Evolutionary conservation across 2,888 invertebrate genomes (phyloP).

Genomic region (Harpalus rufipes): DNA sequence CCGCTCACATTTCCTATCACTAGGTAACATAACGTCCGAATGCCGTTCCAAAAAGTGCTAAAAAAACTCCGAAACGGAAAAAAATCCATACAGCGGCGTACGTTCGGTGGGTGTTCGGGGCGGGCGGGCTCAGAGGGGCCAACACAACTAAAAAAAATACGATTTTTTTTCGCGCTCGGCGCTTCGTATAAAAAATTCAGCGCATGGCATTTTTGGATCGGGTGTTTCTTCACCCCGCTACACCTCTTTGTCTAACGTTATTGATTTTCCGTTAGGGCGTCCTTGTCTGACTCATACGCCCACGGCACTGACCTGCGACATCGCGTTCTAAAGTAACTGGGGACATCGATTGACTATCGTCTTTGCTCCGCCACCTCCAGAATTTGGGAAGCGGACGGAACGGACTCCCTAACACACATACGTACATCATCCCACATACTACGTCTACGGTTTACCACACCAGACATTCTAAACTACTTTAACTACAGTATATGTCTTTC

Average conservation of each 20-base stretch:
- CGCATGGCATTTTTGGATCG: slow-evolving; percentile 67
- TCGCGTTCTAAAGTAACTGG: slow-evolving; percentile 65
- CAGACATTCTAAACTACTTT: too few species aligned
- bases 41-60: slow-evolving; percentile 61
- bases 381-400: not conserved
- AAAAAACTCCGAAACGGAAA: slow-evolving; percentile 66
- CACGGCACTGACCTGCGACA: slow-evolving; percentile 67
- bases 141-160: slow-evolving; percentile 63
- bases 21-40: slow-evolving; percentile 60
- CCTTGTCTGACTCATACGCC: slow-evolving; percentile 67
- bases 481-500: too few species aligned
- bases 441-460: too few species aligned
- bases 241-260: slow-evolving; percentile 73
- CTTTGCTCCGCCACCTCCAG: not conserved
- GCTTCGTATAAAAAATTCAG: slow-evolving; percentile 65
- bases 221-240: slow-evolving; percentile 68
- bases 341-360: slow-evolving; percentile 60
- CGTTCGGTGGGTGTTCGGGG: slow-evolving; percentile 53
- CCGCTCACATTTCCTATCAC: slow-evolving; percentile 52
- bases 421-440: not conserved
- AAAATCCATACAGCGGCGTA: slow-evolving; percentile 66
- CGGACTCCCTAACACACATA: not conserved
- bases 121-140: slow-evolving; percentile 33
- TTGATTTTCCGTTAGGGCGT: slow-evolving; percentile 72
- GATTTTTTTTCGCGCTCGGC: slow-evolving; percentile 65